Evolutionary conservation across 2,797 vertebrate species (phyloP).

Genomic region (Rhynchotus rufescens): DNA sequence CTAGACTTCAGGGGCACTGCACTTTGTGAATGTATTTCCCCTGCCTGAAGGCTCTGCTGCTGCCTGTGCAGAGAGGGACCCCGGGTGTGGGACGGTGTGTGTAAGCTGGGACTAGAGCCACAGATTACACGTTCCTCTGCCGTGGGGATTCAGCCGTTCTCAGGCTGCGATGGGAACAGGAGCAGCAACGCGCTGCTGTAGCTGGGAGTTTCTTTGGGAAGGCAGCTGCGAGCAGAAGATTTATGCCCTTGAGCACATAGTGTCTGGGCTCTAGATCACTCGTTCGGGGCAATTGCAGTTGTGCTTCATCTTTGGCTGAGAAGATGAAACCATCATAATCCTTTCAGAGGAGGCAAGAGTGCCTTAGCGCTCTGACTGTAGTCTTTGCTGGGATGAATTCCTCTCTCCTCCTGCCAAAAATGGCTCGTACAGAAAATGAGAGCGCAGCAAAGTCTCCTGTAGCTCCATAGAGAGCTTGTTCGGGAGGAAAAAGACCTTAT

Average conservation of each 20-base stretch:
- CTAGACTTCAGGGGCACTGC: background rate
- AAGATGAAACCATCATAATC: background rate
- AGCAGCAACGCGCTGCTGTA: fast-evolving
- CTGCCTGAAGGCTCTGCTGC: background rate
- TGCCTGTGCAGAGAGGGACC: background rate
- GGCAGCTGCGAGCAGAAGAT: background rate
- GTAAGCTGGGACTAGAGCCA: background rate
- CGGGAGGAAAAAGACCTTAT: background rate
- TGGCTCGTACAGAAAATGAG: background rate
- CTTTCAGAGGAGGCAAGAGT: background rate
- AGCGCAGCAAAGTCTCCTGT: background rate
- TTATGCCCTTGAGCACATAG: background rate
- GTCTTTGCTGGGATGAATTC: background rate
- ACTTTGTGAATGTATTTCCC: background rate
- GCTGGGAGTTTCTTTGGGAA: background rate
- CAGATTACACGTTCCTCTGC: background rate
- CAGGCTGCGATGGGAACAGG: background rate
- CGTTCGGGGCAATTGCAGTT: background rate
- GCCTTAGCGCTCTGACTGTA: background rate
- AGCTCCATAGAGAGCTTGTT: background rate
- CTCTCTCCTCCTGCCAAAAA: background rate
- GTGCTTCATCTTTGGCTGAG: background rate
- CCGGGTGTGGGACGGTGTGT: background rate
- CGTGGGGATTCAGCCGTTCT: background rate
- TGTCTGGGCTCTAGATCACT: background rate